Percentiles rank a stretch among this genome's conserved stretches.
Evolutionary conservation across 1,140 invertebrate species (phyloP).

Genomic region (Pseudobourletiella spinata): DNA sequence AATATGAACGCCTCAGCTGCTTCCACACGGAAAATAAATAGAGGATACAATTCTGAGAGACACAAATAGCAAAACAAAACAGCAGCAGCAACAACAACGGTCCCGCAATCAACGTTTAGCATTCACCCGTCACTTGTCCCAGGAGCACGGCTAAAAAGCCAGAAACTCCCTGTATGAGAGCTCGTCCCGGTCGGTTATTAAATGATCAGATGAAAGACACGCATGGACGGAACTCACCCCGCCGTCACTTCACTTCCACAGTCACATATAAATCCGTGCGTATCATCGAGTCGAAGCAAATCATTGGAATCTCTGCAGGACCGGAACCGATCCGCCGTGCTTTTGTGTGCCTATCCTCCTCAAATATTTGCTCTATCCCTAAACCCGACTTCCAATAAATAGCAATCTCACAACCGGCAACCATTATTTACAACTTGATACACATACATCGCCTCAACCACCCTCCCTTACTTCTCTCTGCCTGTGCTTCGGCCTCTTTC

Average conservation of each 20-base stretch:
- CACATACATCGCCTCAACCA: neutral
- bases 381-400: neutral
- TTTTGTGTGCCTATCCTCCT: neutral
- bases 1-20: no score
- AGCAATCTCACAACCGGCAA: neutral
- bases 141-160: neutral
- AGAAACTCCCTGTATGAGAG: neutral
- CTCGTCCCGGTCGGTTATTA: no score
- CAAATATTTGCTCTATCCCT: neutral
- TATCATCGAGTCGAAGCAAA: constrained; percentile 24
- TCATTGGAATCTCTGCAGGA: constrained; percentile 29
- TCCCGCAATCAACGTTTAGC: no score
- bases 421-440: neutral
- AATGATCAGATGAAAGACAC: no score
- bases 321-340: neutral
- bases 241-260: constrained; percentile 22
- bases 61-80: no score
- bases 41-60: no score
- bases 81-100: no score
- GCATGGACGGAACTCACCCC: no score
- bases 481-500: no score
- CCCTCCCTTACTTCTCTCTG: no score
- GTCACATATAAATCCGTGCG: no score
- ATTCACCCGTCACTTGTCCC: neutral
- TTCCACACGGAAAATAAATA: no score